Conservation (phyloP, 2,113 vertebrate species). For the Vanacampus margaritifer region DNA sequence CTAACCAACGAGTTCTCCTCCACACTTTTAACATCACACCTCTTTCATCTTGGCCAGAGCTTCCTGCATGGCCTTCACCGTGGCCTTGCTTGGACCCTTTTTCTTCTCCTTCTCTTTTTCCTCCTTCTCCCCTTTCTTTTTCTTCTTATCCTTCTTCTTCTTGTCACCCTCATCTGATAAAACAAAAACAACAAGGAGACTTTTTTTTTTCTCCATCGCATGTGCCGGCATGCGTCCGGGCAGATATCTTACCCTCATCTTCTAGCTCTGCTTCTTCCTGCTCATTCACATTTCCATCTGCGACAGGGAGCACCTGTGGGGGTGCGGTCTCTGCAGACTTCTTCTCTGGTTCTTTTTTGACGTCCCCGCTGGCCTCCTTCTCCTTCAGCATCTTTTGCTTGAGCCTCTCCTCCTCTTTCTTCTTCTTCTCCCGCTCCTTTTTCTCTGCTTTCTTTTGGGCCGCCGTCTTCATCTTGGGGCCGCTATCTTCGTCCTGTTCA, state of each 20-base stretch:
- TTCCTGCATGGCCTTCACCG: slow-evolving; percentile 97
- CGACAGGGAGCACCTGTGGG: slow-evolving; percentile 13
- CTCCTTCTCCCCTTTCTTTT: slow-evolving; percentile 80
- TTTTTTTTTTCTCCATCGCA: not conserved
- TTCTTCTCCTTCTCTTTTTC: slow-evolving; percentile 94
- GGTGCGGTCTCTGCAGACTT: slow-evolving; percentile 44
- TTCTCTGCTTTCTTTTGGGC: slow-evolving; percentile 99
- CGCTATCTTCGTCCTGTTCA: slow-evolving; percentile 74
- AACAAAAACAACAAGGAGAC: not conserved
- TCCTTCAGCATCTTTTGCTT: slow-evolving; percentile 74
- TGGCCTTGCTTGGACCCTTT: slow-evolving; percentile 94
- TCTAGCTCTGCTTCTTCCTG: slow-evolving; percentile 70
- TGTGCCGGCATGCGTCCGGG: not conserved
- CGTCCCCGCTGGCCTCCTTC: slow-evolving; percentile 47
- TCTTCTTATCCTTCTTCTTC: slow-evolving; percentile 97
- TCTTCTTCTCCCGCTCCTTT: slow-evolving; percentile 92
- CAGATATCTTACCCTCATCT: slow-evolving; percentile 75
- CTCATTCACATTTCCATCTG: slow-evolving; percentile 62
- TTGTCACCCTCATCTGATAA: slow-evolving; percentile 79
- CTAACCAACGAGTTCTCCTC: fast-evolving
- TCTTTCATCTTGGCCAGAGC: slow-evolving; percentile 93
- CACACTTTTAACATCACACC: slow-evolving; percentile 37
- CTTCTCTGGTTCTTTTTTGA: slow-evolving; percentile 41
- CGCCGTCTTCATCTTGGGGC: slow-evolving; percentile 91
- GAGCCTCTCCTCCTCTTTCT: slow-evolving; percentile 82